Evolutionary conservation across 1,140 invertebrate species (phyloP), one percentile per base, ranked within the genome.

Genomic region (Cherax destructor): DNA sequence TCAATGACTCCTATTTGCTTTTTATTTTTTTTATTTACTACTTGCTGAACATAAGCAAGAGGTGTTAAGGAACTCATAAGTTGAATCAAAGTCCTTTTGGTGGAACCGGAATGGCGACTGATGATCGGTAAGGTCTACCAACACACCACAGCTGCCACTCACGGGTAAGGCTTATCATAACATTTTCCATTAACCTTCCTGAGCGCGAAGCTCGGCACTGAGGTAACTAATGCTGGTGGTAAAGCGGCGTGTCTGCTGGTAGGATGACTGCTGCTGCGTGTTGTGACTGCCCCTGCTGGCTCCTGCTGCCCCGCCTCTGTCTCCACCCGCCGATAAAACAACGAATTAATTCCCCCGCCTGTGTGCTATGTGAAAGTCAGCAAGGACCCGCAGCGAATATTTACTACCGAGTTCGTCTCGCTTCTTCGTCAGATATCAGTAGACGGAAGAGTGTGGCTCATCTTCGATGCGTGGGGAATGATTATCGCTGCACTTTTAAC

Each of bases 341-440:
- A 90, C 83, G 88, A 90, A 84, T 90, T 90, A 90, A 90, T 84
- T 84, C 88, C 88, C 86, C 86, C 77, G 24, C 78, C 86, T 79
- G 86, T 16, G 86, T 47, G 69, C 65, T 13, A 13, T 41, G 81
- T 83, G 81, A 83, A 50, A 50, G 78, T 80, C 41, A 49, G 83
- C 83, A 47, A n/a, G 41, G 49, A 50, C 84, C 74, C 49, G 84
- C 84, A 76, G 84, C 69, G 74, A 21, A 49, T n/a, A 77, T 13
- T 77, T 86, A 59, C 69, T 76, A 76, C 59, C 84, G 56, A 76
- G 47, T 88, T 69, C 59, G 86, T 79, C 49, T 50, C 41, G 69
- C n/a, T 5, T 74, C 9, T 9, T 21, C n/a, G 69, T 5, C 61
- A 65, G 61, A 21, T 5, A 11, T 16, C 61, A 18, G 21, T 18